Percentiles rank a stretch among this genome's conserved stretches.
phyloP scores from a whole-genome alignment of 2,888 invertebrate genomes.

The Mesorhabditis spiculigera region DNA sequence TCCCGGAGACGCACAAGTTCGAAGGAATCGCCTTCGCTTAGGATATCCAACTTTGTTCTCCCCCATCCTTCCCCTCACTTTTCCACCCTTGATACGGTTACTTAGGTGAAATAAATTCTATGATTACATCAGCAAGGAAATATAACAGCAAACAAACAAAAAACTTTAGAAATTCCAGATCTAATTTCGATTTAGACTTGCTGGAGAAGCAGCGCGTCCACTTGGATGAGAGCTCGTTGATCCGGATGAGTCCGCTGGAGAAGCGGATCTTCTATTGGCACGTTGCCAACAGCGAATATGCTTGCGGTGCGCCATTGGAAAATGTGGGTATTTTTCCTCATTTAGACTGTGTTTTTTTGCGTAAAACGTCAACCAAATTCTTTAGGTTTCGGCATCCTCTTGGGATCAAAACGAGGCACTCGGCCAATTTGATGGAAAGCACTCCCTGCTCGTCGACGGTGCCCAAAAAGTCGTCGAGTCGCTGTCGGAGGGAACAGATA shows the following conservation, averaged over 20 bases:
- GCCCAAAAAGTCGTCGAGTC: slow-evolving; percentile 54
- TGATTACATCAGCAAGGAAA: not conserved
- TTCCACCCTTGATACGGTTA: not conserved
- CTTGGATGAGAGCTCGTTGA: not conserved
- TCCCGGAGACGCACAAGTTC: slow-evolving; percentile 53
- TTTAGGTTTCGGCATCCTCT: not conserved
- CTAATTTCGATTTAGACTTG: not conserved
- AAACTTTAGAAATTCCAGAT: not conserved
- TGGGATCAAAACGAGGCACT: slow-evolving; percentile 64
- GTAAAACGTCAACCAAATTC: not conserved
- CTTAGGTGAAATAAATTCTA: not conserved
- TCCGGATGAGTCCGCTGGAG: slow-evolving; percentile 5
- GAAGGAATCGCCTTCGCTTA: slow-evolving; percentile 53
- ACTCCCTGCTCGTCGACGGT: slow-evolving; percentile 60
- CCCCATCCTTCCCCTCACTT: not conserved
- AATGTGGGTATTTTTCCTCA: slow-evolving; percentile 6
- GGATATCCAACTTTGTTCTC: not conserved
- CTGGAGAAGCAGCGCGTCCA: not conserved
- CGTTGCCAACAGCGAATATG: slow-evolving; percentile 61
- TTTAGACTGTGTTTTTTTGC: not conserved
- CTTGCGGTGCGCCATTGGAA: slow-evolving; percentile 59
- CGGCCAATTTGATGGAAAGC: slow-evolving; percentile 62
- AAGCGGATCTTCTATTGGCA: slow-evolving; percentile 59
- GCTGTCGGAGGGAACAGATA: slow-evolving; percentile 59
- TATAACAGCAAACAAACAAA: slow-evolving; percentile 7